Percentiles rank a stretch among this genome's conserved stretches.
These are phyloP conservation scores for Oedothorax gibbosus DNA, from an alignment of 1,140 invertebrate genomes.

Conservation along the genomic window DNA sequence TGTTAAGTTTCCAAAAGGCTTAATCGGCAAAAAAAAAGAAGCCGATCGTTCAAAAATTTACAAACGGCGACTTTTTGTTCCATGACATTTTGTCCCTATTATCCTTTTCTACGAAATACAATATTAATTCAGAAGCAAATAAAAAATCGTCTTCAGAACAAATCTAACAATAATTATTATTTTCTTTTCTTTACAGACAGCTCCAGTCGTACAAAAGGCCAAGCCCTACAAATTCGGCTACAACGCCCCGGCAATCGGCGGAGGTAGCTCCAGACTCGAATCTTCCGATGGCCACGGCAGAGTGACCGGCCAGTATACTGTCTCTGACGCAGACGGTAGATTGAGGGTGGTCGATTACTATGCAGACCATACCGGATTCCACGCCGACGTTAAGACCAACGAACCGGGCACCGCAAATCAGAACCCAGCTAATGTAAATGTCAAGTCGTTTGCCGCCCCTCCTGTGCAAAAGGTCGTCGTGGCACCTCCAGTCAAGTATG, in stretches of 20 bases:
- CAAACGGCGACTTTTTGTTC: no score
- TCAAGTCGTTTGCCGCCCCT: constrained; percentile 31
- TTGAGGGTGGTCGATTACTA: constrained; percentile 65
- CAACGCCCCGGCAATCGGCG: constrained; percentile 62
- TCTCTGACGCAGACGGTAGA: constrained; percentile 63
- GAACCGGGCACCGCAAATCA: constrained; percentile 66
- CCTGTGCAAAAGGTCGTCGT: constrained; percentile 3
- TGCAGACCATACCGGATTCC: constrained; percentile 66
- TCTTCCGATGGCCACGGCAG: constrained; percentile 56
- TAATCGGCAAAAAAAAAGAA: no score
- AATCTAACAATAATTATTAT: not conserved
- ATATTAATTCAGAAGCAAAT: no score
- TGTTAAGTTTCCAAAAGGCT: no score
- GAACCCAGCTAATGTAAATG: constrained; percentile 50
- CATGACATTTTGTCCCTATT: no score
- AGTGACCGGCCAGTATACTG: constrained; percentile 62
- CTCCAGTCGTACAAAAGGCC: constrained; percentile 27
- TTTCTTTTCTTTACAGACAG: not conserved
- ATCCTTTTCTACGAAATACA: no score
- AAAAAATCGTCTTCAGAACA: not conserved
- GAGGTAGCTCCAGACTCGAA: constrained; percentile 44
- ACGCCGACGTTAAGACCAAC: constrained; percentile 62
- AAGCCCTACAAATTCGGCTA: constrained; percentile 64
- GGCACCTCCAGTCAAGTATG: not conserved
- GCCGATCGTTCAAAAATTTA: no score